Evolutionary conservation across 2,797 vertebrate genomes (phyloP), one percentile per base, ranked within the genome.

Genomic region (Cirrhinus mrigala): DNA sequence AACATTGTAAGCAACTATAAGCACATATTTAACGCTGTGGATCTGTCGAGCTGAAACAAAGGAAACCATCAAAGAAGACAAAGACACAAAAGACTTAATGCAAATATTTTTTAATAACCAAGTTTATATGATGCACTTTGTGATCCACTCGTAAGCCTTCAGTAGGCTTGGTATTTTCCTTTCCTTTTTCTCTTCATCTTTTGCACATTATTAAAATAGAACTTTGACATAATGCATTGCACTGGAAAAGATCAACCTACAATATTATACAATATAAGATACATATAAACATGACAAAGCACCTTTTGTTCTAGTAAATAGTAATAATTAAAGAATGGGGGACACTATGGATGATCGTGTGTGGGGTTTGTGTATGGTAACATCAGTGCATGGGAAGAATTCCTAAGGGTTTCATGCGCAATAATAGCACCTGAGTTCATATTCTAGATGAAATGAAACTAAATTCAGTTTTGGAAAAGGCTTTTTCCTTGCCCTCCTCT

Each of bases 141-240:
- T 91, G 94, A 95, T 96, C 95, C 96, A 95, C 94, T 94, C 94
- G 91, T 95, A 93, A 95, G 95, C 94, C 95, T 94, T 93, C 92
- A 94, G 95, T 91, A 93, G 95, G 93, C 89, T 94, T 91, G 91
- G 90, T 90, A 94, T 93, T 94, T 95, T 91, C 93, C 91, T 94
- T 94, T 93, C 92, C 95, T 94, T 93, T 95, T 92, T 93, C 91
- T 96, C 94, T 95, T 94, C 93, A 90, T 96, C 94, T 97, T 94
- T 95, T 96, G 95, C 93, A 95, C 96, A 96, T 97, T 96, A 97
- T 95, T 97, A 97, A 97, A 98, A 98, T 98, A 97, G 97, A 96
- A 94, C 94, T 96, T 96, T 96, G 94, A 94, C 94, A 95, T 91
- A 91, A 97, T 94, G 96, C 96, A 97, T 97, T 96, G 97, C 97